Evolutionary conservation across 2,797 vertebrate genomes (phyloP).

Genomic region (Diceros bicornis): DNA sequence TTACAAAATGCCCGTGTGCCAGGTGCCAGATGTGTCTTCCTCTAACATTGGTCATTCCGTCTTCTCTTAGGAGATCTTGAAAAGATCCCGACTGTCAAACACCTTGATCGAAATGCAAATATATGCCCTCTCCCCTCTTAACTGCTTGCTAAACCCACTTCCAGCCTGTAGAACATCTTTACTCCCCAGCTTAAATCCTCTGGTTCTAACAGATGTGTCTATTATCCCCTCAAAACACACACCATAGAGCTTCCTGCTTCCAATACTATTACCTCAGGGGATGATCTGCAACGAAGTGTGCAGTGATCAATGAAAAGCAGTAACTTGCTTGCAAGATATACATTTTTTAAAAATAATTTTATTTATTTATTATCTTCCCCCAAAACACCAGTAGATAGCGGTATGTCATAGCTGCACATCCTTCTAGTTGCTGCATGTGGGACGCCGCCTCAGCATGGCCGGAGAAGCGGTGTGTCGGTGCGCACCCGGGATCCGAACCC

Average conservation of each 20-base stretch:
- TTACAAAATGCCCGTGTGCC: background rate
- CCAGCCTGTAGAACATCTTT: background rate
- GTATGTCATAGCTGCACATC: too few species aligned
- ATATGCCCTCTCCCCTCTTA: background rate
- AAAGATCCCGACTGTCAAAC: background rate
- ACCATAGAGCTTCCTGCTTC: background rate
- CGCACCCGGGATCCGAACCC: too few species aligned
- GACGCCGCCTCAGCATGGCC: too few species aligned
- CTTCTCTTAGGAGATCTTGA: background rate
- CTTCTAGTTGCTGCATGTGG: too few species aligned
- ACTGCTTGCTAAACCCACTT: background rate
- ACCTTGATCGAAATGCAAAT: background rate
- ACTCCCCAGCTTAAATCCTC: too few species aligned
- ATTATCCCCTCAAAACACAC: background rate
- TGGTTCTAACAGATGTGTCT: background rate
- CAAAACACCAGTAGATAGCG: too few species aligned
- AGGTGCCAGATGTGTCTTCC: background rate
- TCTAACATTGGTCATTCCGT: background rate
- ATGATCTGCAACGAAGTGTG: background rate
- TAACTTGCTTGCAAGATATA: background rate
- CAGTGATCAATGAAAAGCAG: background rate
- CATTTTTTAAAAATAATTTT: background rate
- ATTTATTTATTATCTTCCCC: too few species aligned
- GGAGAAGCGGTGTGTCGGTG: too few species aligned
- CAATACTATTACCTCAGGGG: background rate